Evolutionary conservation across 2,888 invertebrate species (phyloP).

Genomic region (Epirrhoe tristata): DNA sequence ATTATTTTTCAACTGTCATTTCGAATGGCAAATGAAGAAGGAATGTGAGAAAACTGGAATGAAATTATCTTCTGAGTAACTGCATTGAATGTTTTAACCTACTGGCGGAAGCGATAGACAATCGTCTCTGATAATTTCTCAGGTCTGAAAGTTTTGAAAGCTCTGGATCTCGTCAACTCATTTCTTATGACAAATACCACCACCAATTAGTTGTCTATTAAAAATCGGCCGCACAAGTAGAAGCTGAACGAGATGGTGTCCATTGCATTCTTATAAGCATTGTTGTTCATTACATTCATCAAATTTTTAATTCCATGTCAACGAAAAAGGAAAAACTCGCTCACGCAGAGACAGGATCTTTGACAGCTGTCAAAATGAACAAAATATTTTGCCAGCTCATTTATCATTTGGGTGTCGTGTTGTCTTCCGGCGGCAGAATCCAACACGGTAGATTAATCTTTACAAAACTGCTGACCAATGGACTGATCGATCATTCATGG

Average conservation of each 20-base stretch:
- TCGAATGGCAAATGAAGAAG: neutral
- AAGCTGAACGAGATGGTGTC: conserved; percentile 4
- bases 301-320: conserved; percentile 18
- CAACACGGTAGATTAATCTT: conserved; percentile 12
- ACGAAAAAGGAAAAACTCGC: conserved; percentile 15
- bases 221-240: conserved; percentile 18
- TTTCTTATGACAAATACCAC: conserved; percentile 7
- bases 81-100: neutral
- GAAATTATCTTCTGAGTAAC: neutral
- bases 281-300: too few species aligned
- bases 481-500: conserved; percentile 1
- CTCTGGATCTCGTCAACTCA: neutral
- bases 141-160: too few species aligned
- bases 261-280: conserved; percentile 3
- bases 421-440: conserved; percentile 9
- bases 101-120: too few species aligned
- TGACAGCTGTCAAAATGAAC: conserved; percentile 24
- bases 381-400: conserved; percentile 20
- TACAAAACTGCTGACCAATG: conserved; percentile 2
- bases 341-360: conserved; percentile 8
- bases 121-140: too few species aligned
- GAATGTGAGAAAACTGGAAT: neutral
- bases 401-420: conserved; percentile 19
- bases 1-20: too few species aligned
- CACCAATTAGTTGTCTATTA: conserved; percentile 2